A percentile compares a stretch with the other conserved stretches of the same genome.
Conservation (phyloP, 2,888 invertebrate species). For the Dolomedes plantarius region DNA sequence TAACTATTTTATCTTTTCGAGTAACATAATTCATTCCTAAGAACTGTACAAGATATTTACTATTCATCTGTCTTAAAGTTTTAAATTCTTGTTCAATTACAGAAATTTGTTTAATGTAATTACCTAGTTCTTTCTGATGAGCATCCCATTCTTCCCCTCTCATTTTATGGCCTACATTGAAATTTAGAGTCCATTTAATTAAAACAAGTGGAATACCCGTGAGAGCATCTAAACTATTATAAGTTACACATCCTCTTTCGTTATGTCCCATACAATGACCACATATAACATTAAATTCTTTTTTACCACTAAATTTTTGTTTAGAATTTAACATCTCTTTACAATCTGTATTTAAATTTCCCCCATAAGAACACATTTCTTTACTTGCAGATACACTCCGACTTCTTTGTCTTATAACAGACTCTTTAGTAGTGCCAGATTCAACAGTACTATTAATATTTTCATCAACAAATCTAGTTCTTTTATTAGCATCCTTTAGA, state of each 20-base stretch:
- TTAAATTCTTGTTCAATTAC: conserved; percentile 88
- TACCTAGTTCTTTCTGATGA: conserved; percentile 75
- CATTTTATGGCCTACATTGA: conserved; percentile 74
- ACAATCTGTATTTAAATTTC: conserved; percentile 36
- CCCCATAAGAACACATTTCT: conserved; percentile 34
- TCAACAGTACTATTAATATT: not conserved
- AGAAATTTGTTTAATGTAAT: conserved; percentile 78
- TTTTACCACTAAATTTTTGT: conserved; percentile 50
- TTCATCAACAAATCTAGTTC: conserved; percentile 45
- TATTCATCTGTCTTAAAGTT: conserved; percentile 83
- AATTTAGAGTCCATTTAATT: conserved; percentile 83
- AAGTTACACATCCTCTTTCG: conserved; percentile 84
- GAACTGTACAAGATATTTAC: conserved; percentile 86
- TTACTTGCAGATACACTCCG: conserved; percentile 36
- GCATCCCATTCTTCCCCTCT: conserved; percentile 73
- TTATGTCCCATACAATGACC: conserved; percentile 82
- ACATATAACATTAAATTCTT: conserved; percentile 42
- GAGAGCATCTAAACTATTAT: conserved; percentile 85
- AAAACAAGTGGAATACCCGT: conserved; percentile 85
- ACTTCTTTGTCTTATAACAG: conserved; percentile 28
- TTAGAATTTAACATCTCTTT: conserved; percentile 50
- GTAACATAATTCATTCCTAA: conserved; percentile 82
- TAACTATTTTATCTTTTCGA: conserved; percentile 81
- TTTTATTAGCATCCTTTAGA: conserved; percentile 81
- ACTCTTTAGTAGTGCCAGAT: not conserved